Percentiles rank a stretch among this genome's conserved stretches.
These are phyloP conservation scores for Aporophyla lueneburgensis DNA, from an alignment of 2,888 invertebrate species.

Conservation along the genomic window DNA sequence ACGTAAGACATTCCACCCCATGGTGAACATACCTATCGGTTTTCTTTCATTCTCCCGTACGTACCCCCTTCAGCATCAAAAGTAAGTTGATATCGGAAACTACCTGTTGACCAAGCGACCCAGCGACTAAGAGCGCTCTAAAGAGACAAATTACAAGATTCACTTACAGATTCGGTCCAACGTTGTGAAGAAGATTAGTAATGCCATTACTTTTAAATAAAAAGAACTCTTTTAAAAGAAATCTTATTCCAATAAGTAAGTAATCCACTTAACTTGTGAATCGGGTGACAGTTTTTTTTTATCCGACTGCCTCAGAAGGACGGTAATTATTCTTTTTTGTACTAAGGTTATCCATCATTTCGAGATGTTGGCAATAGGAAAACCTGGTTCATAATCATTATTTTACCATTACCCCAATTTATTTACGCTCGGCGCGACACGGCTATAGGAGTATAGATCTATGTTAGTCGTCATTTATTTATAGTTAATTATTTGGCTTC, in stretches of 20 bases:
- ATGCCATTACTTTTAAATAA: constrained; percentile 50
- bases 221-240: constrained; percentile 18
- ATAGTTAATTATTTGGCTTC: too few species aligned
- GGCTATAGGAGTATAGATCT: too few species aligned
- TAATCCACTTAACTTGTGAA: constrained; percentile 35
- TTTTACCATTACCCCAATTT: not conserved
- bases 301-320: not conserved
- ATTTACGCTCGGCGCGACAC: too few species aligned
- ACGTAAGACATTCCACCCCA: too few species aligned
- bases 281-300: not conserved
- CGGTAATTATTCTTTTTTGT: not conserved
- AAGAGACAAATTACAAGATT: constrained; percentile 56
- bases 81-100: constrained; percentile 10
- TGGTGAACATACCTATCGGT: too few species aligned
- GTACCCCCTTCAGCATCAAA: too few species aligned
- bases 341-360: not conserved
- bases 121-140: constrained; percentile 10
- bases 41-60: too few species aligned
- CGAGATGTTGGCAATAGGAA: not conserved
- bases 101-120: constrained; percentile 42
- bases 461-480: too few species aligned
- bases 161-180: constrained; percentile 34
- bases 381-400: not conserved
- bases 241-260: constrained; percentile 34
- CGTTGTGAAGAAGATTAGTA: constrained; percentile 37